Base-by-base conservation (phyloP, 2,113 vertebrate species). In the Corapipo altera region DNA sequence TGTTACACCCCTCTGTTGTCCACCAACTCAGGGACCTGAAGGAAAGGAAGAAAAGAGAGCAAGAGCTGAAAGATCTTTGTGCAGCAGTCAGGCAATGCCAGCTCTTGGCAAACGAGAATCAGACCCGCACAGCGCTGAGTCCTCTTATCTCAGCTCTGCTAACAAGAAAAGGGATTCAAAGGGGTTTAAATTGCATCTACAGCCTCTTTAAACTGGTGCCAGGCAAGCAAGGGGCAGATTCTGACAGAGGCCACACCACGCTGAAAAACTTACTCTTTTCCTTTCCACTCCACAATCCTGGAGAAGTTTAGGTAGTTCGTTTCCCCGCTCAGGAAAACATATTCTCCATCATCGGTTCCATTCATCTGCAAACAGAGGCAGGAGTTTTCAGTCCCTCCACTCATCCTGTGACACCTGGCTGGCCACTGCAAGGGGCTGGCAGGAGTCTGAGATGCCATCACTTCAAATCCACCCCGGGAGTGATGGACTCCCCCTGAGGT, bases 251-350 rank as follows among this genome's bases (percentile, higher is more conserved):
- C 32, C 51, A 51, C 8, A n/a, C 3, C 7, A 57, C 8, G 5
- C 5, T 19, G 33, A 15, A 59, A 84, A 52, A 97, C 96, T 97
- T 98, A 99, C 99, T 98, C 98, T 96, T 98, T 91, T 70, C 98
- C 98, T 27, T 98, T 99, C 99, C 99, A 99, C 39, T 98, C 97
- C 91, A 98, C 97, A 78, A 99, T 98, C 95, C 98, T 98, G 54
- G 99, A 97, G 97, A 99, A 99, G 97, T 99, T 98, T 71, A 97
- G 96, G 93, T 99, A 99, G 97, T 85, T 97, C 2, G 97, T 97
- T 64, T 98, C 97, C 62, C 99, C 99, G 7, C 98, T 99, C 64
- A 98, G 97, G 89, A 99, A 98, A 54, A 99, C 96, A 51, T 99
- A 99, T 13, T 99, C 98, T 32, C 99, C 99, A 33, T 99, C 99